phyloP scores from a whole-genome alignment of 2,888 invertebrate genomes.

The Callyntrura guangdongensis region DNA sequence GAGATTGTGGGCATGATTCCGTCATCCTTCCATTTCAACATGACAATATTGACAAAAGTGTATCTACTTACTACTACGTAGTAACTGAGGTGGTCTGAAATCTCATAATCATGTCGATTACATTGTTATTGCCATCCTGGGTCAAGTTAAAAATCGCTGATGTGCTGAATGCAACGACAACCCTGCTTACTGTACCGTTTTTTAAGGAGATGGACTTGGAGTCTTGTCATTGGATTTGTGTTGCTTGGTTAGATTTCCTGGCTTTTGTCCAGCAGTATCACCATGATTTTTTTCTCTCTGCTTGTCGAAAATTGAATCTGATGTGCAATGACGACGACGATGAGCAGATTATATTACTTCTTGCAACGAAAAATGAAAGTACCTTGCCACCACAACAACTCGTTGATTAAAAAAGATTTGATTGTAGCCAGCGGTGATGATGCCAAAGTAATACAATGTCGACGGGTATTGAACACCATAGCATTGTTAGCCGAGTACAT shows the following conservation, averaged over 20 bases:
- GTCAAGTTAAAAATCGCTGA: constrained; percentile 73
- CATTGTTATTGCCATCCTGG: constrained; percentile 53
- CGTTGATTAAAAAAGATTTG: constrained; percentile 66
- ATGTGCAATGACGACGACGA: constrained; percentile 53
- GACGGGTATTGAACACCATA: background rate
- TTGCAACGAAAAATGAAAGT: background rate
- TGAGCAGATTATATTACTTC: constrained; percentile 46
- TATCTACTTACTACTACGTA: background rate
- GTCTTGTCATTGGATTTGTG: constrained; percentile 39
- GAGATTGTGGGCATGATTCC: background rate
- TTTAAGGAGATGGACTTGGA: too few species aligned
- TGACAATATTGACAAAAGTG: background rate
- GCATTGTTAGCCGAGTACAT: background rate
- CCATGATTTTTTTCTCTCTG: constrained; percentile 20
- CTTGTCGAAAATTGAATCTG: constrained; percentile 75
- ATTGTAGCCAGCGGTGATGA: constrained; percentile 49
- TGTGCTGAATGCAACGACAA: constrained; percentile 43
- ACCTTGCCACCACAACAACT: constrained; percentile 48
- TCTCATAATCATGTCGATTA: background rate
- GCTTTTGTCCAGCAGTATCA: constrained; percentile 61
- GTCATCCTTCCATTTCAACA: background rate
- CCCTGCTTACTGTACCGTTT: constrained; percentile 29
- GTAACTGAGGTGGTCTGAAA: background rate
- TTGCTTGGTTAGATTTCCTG: constrained; percentile 54
- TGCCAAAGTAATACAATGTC: background rate